A percentile compares a stretch with the other conserved stretches of the same genome.
Evolutionary conservation across 1,140 invertebrate genomes (phyloP).

Genomic region (Cheumatopsyche charites): DNA sequence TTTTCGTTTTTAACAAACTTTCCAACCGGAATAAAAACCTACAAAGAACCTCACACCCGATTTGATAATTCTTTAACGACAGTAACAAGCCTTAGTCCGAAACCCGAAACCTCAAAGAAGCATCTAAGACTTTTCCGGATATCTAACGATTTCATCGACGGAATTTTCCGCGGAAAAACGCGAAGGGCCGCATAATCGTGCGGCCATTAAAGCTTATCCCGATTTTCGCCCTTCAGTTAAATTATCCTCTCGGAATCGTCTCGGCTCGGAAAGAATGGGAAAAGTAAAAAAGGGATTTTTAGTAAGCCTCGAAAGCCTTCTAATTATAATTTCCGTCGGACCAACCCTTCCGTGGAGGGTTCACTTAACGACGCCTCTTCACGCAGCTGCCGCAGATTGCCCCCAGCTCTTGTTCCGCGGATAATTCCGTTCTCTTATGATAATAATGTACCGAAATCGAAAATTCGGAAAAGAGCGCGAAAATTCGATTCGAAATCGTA

Average conservation of each 20-base stretch:
- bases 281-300: constrained; percentile 33
- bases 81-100: too few relatives aligned
- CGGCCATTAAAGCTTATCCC: constrained; percentile 2
- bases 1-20: too few relatives aligned
- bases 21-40: too few relatives aligned
- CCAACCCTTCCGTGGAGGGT: constrained; percentile 35
- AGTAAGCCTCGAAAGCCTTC: constrained; percentile 34
- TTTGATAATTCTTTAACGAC: too few relatives aligned
- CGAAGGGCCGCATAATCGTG: constrained; percentile 6
- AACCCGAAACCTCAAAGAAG: too few relatives aligned
- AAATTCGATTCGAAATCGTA: constrained; percentile 8
- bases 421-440: too few relatives aligned
- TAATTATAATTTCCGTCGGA: constrained; percentile 36
- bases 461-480: constrained; percentile 27
- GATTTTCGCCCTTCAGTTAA: constrained; percentile 23
- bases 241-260: constrained; percentile 29
- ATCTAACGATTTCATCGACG: too few relatives aligned
- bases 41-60: too few relatives aligned
- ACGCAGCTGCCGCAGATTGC: constrained; percentile 36
- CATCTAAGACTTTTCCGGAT: too few relatives aligned
- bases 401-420: not conserved
- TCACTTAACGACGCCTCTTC: constrained; percentile 34
- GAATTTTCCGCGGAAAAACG: too few relatives aligned
- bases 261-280: not conserved
- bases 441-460: constrained; percentile 29